These are phyloP conservation scores for Papilio dardanus DNA, from an alignment of 1,140 invertebrate genomes.

Conservation along the genomic window DNA sequence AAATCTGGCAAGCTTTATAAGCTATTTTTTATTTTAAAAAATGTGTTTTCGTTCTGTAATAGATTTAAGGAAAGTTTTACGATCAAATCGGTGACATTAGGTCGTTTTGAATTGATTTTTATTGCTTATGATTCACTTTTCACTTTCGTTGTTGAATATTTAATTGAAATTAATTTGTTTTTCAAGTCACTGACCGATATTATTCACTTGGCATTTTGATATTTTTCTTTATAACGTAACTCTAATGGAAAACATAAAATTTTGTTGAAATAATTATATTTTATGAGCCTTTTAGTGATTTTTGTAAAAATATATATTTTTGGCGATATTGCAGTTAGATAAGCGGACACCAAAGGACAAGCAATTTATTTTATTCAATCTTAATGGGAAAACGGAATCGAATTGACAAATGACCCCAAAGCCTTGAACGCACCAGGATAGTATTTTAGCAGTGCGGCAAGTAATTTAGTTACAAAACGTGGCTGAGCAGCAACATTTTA, in stretches of 20 bases:
- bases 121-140: conserved; percentile 18
- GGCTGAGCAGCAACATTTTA: no score
- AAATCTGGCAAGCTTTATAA: background rate
- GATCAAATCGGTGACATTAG: conserved; percentile 9
- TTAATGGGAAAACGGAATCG: background rate
- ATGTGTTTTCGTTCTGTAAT: background rate
- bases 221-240: background rate
- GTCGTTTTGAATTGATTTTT: conserved; percentile 19
- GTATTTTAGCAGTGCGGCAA: no score
- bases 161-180: background rate
- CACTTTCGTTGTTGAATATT: background rate
- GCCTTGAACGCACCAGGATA: no score
- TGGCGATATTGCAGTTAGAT: background rate
- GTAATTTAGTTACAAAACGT: no score
- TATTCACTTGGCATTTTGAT: background rate
- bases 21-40: background rate
- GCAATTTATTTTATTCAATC: background rate
- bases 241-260: background rate
- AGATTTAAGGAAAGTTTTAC: conserved; percentile 8
- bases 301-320: background rate
- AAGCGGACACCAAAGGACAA: background rate
- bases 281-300: background rate
- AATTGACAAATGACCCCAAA: no score
- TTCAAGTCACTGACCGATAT: background rate
- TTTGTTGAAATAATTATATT: background rate